A percentile compares a stretch with the other conserved stretches of the same genome.
Evolutionary conservation across 2,797 vertebrate species (phyloP).

Genomic region (Sebastes hopkinsi): DNA sequence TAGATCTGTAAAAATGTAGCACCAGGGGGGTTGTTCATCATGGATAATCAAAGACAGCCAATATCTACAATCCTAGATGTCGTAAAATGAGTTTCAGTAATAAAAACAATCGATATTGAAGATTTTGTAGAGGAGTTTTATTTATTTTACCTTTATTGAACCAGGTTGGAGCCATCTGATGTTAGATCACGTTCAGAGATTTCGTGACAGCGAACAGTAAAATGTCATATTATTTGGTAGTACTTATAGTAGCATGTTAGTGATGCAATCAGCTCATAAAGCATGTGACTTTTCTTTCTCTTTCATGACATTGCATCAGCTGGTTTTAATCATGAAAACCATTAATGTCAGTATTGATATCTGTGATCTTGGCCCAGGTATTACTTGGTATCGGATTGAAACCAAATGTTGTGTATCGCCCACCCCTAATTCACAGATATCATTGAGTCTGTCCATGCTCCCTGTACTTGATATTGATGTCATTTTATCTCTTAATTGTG

Average conservation of each 20-base stretch:
- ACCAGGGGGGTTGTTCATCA: neutral
- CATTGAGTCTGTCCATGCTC: neutral
- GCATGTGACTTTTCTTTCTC: neutral
- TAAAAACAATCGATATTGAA: neutral
- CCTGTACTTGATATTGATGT: neutral
- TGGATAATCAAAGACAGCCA: neutral
- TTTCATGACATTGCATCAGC: neutral
- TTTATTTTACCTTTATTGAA: neutral
- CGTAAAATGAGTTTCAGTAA: neutral
- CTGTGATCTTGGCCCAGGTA: neutral
- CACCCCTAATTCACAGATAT: neutral
- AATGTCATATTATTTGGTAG: no score
- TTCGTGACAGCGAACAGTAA: no score
- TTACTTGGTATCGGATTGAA: neutral
- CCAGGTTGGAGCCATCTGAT: no score
- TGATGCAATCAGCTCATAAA: neutral
- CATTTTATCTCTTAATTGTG: slow-evolving; percentile 1
- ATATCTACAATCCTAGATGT: neutral
- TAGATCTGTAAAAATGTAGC: neutral
- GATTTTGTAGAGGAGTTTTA: neutral
- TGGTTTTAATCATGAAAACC: neutral
- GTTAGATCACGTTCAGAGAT: fast-evolving
- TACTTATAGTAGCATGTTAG: no score
- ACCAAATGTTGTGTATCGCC: neutral
- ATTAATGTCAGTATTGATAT: neutral